Evolutionary conservation across 2,888 invertebrate genomes (phyloP).

Genomic region (Globia sparganii): DNA sequence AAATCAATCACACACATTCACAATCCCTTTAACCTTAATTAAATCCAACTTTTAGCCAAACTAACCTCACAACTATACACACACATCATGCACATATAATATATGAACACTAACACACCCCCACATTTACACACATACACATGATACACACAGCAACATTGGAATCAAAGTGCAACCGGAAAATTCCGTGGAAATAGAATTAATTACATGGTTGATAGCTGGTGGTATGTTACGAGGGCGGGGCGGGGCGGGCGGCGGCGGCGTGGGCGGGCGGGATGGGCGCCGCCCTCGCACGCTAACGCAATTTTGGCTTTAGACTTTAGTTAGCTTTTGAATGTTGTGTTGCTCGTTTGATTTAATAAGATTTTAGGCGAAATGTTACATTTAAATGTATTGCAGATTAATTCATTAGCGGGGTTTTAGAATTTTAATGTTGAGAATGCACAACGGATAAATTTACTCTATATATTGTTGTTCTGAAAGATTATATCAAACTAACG

Average conservation of each 20-base stretch:
- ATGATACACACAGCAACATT: slow-evolving; percentile 41
- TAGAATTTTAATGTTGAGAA: background rate
- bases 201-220: slow-evolving; percentile 77
- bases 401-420: background rate
- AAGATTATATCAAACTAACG: too few species aligned
- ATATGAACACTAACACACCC: slow-evolving; percentile 14
- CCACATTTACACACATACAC: slow-evolving; percentile 31
- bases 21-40: slow-evolving; percentile 19
- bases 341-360: slow-evolving; percentile 47
- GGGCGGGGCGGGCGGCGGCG: slow-evolving; percentile 64
- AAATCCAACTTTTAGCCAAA: slow-evolving; percentile 30
- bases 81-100: slow-evolving; percentile 7
- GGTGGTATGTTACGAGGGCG: slow-evolving; percentile 61
- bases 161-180: slow-evolving; percentile 63
- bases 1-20: slow-evolving; percentile 5
- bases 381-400: slow-evolving; percentile 15
- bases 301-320: slow-evolving; percentile 75
- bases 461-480: background rate
- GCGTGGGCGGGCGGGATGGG: slow-evolving; percentile 64
- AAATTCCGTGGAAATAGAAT: slow-evolving; percentile 78
- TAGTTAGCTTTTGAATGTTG: slow-evolving; percentile 63
- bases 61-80: background rate
- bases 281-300: slow-evolving; percentile 69
- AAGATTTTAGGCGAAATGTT: slow-evolving; percentile 5
- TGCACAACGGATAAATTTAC: background rate